Evolutionary conservation across 2,797 vertebrate species (phyloP).

Genomic region (Syncerus caffer): DNA sequence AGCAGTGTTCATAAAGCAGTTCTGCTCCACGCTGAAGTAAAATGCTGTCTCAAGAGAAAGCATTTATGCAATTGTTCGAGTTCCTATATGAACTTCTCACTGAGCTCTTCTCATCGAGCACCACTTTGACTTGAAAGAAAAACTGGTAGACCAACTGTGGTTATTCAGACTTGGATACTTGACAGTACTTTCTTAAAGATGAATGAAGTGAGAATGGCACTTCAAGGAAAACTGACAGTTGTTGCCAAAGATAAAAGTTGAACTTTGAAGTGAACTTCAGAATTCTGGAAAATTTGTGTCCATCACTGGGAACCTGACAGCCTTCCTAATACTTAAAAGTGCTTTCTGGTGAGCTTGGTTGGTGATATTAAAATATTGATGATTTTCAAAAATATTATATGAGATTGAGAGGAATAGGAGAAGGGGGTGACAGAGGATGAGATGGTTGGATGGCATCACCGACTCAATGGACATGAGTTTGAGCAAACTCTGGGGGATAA

Average conservation of each 20-base stretch:
- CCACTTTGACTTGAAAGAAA: neutral
- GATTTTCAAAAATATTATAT: neutral
- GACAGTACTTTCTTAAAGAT: neutral
- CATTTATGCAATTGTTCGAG: neutral
- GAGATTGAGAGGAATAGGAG: neutral
- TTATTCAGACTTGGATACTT: neutral
- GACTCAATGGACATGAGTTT: neutral
- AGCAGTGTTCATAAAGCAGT: neutral
- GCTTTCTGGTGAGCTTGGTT: neutral
- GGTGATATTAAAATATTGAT: neutral
- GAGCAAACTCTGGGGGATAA: neutral
- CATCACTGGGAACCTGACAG: neutral
- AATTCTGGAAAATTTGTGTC: neutral
- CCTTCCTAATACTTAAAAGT: neutral
- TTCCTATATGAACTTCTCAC: neutral
- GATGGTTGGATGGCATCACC: neutral
- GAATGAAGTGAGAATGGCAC: neutral
- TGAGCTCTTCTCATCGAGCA: neutral
- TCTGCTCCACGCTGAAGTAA: neutral
- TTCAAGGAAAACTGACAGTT: neutral
- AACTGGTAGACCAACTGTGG: neutral
- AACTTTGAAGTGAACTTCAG: neutral
- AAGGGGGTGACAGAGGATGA: neutral
- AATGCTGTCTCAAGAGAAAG: neutral
- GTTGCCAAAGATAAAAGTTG: neutral